Conservation (phyloP, 2,888 invertebrate genomes). For the Eupeodes latifasciatus region DNA sequence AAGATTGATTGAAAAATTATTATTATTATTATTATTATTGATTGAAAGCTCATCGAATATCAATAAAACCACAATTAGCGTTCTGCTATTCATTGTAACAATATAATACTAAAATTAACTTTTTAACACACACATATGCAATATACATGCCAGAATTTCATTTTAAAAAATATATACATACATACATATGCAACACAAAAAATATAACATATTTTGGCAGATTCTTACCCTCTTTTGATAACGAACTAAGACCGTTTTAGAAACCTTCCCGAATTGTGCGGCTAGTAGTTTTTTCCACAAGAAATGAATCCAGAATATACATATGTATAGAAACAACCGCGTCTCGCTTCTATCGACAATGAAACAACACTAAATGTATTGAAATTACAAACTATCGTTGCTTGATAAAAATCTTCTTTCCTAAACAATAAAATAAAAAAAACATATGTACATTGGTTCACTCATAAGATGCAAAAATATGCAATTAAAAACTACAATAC, state of each 20-base stretch:
- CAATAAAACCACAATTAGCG: too few species aligned
- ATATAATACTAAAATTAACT: too few species aligned
- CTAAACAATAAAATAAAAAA: conserved; percentile 5
- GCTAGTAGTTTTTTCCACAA: background rate
- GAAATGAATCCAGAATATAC: conserved; percentile 15
- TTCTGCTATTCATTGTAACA: too few species aligned
- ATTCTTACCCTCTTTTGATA: conserved; percentile 19
- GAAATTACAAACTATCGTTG: conserved; percentile 23
- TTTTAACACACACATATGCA: too few species aligned
- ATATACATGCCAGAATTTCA: too few species aligned
- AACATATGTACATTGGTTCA: background rate
- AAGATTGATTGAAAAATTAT: too few species aligned
- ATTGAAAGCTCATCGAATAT: too few species aligned
- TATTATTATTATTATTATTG: too few species aligned
- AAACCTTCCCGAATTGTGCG: background rate
- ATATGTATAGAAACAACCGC: conserved; percentile 26
- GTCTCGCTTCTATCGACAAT: conserved; percentile 20
- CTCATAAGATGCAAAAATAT: background rate
- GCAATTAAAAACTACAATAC: conserved; percentile 18
- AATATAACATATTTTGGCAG: too few species aligned
- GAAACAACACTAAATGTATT: conserved; percentile 48
- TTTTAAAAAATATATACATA: too few species aligned
- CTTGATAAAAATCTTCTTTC: conserved; percentile 49
- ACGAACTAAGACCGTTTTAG: background rate
- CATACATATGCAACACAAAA: too few species aligned